Base-by-base conservation (phyloP, 2,888 invertebrate species). In the Psylliodes chrysocephalus region DNA sequence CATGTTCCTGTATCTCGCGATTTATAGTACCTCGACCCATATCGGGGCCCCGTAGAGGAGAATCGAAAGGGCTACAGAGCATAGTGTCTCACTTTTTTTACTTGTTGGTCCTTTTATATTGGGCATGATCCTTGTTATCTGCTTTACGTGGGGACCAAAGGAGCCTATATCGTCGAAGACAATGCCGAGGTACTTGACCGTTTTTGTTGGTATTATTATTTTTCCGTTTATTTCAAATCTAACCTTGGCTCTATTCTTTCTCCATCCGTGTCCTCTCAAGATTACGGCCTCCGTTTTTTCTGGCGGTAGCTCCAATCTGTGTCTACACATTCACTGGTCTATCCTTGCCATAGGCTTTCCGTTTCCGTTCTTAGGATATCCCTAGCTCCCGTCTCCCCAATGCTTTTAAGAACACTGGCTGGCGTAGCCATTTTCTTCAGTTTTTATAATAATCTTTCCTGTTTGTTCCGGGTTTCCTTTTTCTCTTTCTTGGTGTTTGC, bases 361-460 rank as follows among this genome's bases (percentile, higher is more conserved):
- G 18, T 14, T 17, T 18, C 15, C n/a, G 1, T n/a, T 4, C 2
- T 61, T 10, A n/a, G 17, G 22, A 57, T 19, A 10, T 42, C 5
- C 18, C 14, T 42, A 6, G 4, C 14, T 6, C 1, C 8, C n/a
- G 42, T 14, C 14, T 7, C 19, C 33, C 5, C 38, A 38, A 15
- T 10, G 18, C 14, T 22, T 14, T 42, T 14, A 18, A 14, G 14
- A 10, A 17, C 5, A 5, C 1, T 14, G 14, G 42, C 25, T 52
- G 35, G 19, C 15, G n/a, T 18, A 25, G 60, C 19, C 1, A 60
- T 18, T 35, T 66, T 68, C 66, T 65, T 63, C 38, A 68, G 33
- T 7, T 22, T 30, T n/a, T n/a, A n/a, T n/a, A n/a, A n/a, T n/a
- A n/a, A n/a, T n/a, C n/a, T n/a, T n/a, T n/a, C n/a, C n/a, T n/a